Conservation (phyloP, 1,140 invertebrate genomes). For the Hylyphantes graminicola region DNA sequence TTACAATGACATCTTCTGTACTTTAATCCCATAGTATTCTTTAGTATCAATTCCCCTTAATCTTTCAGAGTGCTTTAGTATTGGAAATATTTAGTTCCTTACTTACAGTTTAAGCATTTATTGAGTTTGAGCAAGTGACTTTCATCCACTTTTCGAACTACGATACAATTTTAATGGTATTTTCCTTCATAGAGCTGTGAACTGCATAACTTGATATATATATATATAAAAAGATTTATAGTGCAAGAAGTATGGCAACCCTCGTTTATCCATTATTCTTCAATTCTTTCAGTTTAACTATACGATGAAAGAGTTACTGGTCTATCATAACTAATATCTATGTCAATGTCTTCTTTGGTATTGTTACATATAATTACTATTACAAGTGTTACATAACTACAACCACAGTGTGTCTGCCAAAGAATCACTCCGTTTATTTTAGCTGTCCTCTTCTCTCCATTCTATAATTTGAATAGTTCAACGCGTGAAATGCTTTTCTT, state of each 20-base stretch:
- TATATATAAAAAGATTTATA: background rate
- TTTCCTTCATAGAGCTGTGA: background rate
- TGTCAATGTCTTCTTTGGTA: conserved; percentile 30
- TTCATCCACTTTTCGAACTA: background rate
- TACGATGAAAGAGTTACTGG: conserved; percentile 13
- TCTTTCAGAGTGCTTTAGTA: background rate
- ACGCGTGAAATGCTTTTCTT: conserved; percentile 10
- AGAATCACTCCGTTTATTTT: conserved; percentile 15
- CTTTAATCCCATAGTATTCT: background rate
- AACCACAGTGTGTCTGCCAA: conserved; percentile 12
- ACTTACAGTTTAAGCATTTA: background rate
- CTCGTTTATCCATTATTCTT: conserved; percentile 19
- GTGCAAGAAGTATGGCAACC: conserved; percentile 25
- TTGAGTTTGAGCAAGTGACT: background rate
- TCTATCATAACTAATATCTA: conserved; percentile 21
- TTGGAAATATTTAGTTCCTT: background rate
- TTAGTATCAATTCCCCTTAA: too few relatives aligned
- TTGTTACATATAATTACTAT: conserved; percentile 1
- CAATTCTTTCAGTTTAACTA: conserved; percentile 31
- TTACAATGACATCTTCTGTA: background rate
- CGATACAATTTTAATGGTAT: background rate
- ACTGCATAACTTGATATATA: background rate
- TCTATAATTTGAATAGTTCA: conserved; percentile 12
- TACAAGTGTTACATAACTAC: conserved; percentile 32
- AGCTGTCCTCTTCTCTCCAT: conserved; percentile 32